phyloP scores from a whole-genome alignment of 2,888 invertebrate species.

The Mesodorylaimus sp. region DNA sequence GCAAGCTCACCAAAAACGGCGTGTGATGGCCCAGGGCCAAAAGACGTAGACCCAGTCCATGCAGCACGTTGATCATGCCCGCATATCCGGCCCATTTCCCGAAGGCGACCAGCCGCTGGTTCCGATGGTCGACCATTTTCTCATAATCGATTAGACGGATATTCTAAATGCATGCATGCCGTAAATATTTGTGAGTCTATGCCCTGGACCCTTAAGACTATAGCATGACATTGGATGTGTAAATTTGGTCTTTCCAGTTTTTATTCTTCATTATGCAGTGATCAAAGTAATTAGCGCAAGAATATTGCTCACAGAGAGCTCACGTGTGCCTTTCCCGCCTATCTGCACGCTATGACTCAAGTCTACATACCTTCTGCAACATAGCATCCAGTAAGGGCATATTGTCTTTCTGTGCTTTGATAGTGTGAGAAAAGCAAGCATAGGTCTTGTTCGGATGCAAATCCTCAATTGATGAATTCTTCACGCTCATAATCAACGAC shows the following conservation, averaged over 20 bases:
- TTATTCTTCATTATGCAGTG: too few species aligned
- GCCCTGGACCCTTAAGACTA: too few species aligned
- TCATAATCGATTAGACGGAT: constrained; percentile 88
- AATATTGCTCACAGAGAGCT: too few species aligned
- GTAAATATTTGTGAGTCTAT: too few species aligned
- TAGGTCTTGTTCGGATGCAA: constrained; percentile 90
- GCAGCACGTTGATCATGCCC: constrained; percentile 89
- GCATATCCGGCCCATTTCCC: constrained; percentile 92
- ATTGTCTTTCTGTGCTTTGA: constrained; percentile 93
- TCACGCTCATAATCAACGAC: constrained; percentile 87
- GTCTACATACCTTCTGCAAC: constrained; percentile 50
- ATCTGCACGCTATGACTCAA: too few species aligned
- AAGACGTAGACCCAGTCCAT: constrained; percentile 72
- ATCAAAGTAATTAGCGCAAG: too few species aligned
- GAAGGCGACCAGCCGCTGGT: constrained; percentile 79
- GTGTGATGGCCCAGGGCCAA: constrained; percentile 94
- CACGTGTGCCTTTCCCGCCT: too few species aligned
- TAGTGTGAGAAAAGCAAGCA: constrained; percentile 96
- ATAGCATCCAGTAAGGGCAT: constrained; percentile 92
- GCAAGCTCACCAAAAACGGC: constrained; percentile 67
- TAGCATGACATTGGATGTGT: too few species aligned
- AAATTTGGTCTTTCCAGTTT: too few species aligned
- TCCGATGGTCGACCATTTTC: constrained; percentile 65
- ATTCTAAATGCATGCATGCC: constrained; percentile 48
- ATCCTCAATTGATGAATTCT: constrained; percentile 50